Evolutionary conservation across 2,113 vertebrate species (phyloP).

Genomic region (Phaethornis superciliosus): DNA sequence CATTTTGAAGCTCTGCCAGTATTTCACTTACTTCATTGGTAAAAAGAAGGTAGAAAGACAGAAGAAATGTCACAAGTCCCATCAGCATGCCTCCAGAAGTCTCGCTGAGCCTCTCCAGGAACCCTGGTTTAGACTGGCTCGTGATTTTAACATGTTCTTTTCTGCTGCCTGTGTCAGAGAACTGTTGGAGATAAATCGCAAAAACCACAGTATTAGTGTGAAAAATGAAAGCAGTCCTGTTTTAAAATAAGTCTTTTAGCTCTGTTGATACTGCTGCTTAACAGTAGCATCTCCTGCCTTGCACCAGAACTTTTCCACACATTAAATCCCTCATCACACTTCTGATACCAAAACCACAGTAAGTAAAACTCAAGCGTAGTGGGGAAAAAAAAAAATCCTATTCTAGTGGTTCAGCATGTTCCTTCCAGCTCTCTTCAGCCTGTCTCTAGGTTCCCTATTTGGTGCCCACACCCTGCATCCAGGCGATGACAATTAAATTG

Average conservation of each 20-base stretch:
- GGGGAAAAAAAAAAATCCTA: not conserved
- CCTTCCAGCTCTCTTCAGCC: not conserved
- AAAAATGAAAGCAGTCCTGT: not conserved
- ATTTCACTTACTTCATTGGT: conserved; percentile 89
- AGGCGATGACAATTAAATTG: not conserved
- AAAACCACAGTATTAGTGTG: not conserved
- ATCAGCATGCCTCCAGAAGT: conserved; percentile 87
- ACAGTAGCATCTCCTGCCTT: not conserved
- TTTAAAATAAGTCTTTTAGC: not conserved
- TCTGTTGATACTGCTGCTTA: not conserved
- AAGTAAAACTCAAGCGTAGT: not conserved
- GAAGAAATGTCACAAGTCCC: conserved; percentile 83
- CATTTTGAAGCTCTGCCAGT: not conserved
- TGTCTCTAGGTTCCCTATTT: not conserved
- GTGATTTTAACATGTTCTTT: conserved; percentile 82
- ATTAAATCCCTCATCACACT: not conserved
- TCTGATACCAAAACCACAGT: not conserved
- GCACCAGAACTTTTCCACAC: not conserved
- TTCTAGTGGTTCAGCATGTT: rapidly evolving
- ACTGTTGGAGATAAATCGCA: conserved; percentile 36
- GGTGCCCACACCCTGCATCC: not conserved
- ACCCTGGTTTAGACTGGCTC: conserved; percentile 81
- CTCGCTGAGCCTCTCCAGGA: conserved; percentile 90
- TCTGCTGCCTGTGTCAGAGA: conserved; percentile 57
- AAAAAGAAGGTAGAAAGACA: conserved; percentile 93